These are phyloP conservation scores for Catalaphyllia jardinei DNA, from an alignment of 64 coral and sea anemone genomes.

Conservation along the genomic window DNA sequence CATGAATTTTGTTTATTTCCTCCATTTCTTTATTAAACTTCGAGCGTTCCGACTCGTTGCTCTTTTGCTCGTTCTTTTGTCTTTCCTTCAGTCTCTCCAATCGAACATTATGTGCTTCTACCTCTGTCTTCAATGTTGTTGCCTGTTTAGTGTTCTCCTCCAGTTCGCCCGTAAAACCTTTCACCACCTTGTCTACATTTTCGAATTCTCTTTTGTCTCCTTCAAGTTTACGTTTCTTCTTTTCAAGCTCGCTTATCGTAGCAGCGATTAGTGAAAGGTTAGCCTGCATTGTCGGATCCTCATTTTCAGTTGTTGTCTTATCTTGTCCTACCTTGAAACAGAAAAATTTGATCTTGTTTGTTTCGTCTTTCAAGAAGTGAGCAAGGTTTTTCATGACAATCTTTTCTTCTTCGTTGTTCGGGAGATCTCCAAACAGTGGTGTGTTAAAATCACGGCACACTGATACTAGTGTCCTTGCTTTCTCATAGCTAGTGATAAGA, in stretches of 20 bases:
- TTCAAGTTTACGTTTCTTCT: background rate
- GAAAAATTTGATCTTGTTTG: background rate
- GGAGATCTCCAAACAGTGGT: slow-evolving; percentile 27
- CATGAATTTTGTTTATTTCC: background rate
- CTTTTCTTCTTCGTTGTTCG: slow-evolving; percentile 11
- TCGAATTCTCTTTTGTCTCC: background rate
- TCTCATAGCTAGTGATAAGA: background rate
- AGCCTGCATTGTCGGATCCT: slow-evolving; percentile 1
- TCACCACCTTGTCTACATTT: background rate
- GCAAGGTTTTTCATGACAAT: background rate
- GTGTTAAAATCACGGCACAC: background rate
- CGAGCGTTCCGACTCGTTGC: background rate
- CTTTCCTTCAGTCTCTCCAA: background rate
- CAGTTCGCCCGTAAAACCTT: background rate
- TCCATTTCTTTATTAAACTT: background rate
- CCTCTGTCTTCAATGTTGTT: background rate
- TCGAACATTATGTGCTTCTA: background rate
- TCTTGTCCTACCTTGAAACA: background rate
- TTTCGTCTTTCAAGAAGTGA: slow-evolving; percentile 24
- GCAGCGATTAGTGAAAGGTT: background rate
- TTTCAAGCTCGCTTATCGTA: background rate
- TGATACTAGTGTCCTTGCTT: background rate
- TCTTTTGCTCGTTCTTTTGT: background rate
- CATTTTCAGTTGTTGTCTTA: background rate
- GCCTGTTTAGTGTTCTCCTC: background rate